A percentile compares a stretch with the other conserved stretches of the same genome.
phyloP scores from a whole-genome alignment of 2,797 vertebrate genomes.

The Emys orbicularis region DNA sequence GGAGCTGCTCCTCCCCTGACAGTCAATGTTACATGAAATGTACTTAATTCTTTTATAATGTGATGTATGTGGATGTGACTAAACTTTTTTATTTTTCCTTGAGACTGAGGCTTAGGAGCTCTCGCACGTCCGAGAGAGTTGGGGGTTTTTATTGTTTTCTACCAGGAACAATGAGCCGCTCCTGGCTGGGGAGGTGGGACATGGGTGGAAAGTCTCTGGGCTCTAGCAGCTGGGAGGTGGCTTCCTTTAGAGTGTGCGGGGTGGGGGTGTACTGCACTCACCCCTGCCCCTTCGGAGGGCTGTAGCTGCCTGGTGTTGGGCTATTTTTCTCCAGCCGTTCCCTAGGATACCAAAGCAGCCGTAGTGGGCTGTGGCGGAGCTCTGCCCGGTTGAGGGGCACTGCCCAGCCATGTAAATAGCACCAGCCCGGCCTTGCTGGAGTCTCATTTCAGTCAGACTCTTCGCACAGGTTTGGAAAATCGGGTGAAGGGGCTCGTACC shows the following conservation, averaged over 20 bases:
- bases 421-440: neutral
- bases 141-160: neutral
- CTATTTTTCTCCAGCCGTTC: neutral
- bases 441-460: neutral
- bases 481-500: fast-evolving
- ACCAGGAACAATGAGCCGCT: neutral
- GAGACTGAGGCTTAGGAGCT: slow-evolving; percentile 42
- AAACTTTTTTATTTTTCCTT: slow-evolving; percentile 5
- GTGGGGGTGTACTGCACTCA: fast-evolving
- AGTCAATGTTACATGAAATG: neutral
- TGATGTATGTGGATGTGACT: slow-evolving; percentile 65
- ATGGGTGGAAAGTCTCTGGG: neutral
- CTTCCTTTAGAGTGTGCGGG: fast-evolving
- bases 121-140: neutral
- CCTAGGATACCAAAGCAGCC: neutral
- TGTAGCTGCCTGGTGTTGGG: neutral
- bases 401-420: neutral
- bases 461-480: fast-evolving
- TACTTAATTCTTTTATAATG: slow-evolving; percentile 64
- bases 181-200: neutral
- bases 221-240: neutral
- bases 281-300: too few relatives aligned
- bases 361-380: neutral
- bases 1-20: neutral
- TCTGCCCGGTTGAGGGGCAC: neutral